Evolutionary conservation across 35 echinoderm and acorn worm genomes (phyloP).

Genomic region (Amphiura filiformis): DNA sequence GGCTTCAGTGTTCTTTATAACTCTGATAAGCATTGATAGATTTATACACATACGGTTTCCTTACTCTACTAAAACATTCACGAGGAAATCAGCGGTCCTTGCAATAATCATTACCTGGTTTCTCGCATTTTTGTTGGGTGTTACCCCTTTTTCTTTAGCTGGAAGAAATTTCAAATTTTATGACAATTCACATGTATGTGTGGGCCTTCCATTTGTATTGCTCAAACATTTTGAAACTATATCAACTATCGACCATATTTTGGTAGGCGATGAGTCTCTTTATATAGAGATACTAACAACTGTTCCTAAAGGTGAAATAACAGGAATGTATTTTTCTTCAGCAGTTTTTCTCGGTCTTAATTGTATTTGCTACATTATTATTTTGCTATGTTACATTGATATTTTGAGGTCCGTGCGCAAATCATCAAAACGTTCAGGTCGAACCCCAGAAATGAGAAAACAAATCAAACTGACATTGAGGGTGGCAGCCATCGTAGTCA

Average conservation of each 20-base stretch:
- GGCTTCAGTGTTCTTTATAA: slow-evolving; percentile 12
- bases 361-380: not conserved
- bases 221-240: not conserved
- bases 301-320: not conserved
- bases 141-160: not conserved
- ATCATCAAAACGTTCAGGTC: not conserved
- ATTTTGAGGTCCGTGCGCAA: not conserved
- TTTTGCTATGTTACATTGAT: not conserved
- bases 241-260: not conserved
- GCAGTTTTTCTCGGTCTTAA: not conserved
- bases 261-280: not conserved
- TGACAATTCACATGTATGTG: not conserved
- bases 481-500: not conserved
- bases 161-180: not conserved
- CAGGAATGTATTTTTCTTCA: not conserved
- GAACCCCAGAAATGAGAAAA: not conserved
- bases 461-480: not conserved
- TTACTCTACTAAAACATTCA: not conserved
- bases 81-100: not conserved
- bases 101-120: not conserved
- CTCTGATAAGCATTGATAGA: slow-evolving; percentile 9
- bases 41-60: not conserved
- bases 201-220: not conserved
- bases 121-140: not conserved
- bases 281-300: not conserved